Evolutionary conservation across 2,888 invertebrate species (phyloP), one percentile per base, ranked within the genome.

Genomic region (Leucophora obtusa): DNA sequence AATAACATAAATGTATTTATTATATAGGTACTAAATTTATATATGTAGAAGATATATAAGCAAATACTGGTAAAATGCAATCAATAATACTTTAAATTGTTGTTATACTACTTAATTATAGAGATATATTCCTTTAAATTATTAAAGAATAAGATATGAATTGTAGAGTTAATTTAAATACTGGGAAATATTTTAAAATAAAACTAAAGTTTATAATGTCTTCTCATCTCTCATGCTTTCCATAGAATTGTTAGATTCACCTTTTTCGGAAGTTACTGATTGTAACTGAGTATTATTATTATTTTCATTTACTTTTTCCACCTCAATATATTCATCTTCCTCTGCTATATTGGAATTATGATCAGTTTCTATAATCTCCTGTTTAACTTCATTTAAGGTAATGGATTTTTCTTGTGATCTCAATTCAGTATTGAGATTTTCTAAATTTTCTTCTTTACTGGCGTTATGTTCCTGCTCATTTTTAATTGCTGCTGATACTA

Each of bases 271-370:
- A 3, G 38, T 21, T 28, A 51, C 50, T 17, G 28, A 43, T 63
- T 51, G 17, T 33, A 51, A 24, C 11, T 69, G 62, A 21, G 74
- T 75, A 17, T 21, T 68, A 24, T 79, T 76, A 18, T 83, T 82
- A 15, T 62, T 76, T 43, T 83, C 89, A 7, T 87, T 86, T 38
- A 90, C 85, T 58, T 90, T 89, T 77, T 91, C 91, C 6, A 91
- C 90, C 65, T 91, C 91, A 38, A 91, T 90, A 69, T 91, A 90
- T 69, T 91, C 91, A 75, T 90, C 90, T 2, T 91, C 91, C 1
- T 90, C 89, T 2, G 85, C 88, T 7, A 76, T 75, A 10, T 79
- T 80, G 7, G 69, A 35, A 28, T 72, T 75, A 38, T 83, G 79
- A 33, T 81, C 74, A 11, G 63, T 24, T 0, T 79, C 78, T 14